phyloP scores from a whole-genome alignment of 2,113 vertebrate genomes.

The Tretioscincus oriximinensis region DNA sequence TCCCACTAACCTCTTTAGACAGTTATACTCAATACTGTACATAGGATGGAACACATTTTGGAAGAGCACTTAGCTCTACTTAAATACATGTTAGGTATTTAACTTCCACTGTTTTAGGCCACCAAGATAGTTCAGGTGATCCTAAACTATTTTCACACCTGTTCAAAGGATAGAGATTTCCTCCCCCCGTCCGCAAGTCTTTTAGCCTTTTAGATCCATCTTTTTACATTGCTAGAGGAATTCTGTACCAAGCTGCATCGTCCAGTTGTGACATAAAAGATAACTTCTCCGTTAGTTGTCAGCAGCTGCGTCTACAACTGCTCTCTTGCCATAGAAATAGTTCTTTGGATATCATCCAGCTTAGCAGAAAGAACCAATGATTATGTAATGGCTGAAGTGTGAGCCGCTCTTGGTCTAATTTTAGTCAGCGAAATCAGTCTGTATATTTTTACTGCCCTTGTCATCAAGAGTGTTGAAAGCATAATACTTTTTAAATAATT shows the following conservation, averaged over 20 bases:
- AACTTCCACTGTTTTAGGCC: neutral
- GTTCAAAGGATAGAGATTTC: neutral
- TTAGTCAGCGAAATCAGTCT: neutral
- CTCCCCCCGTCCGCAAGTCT: neutral
- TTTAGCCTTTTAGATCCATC: neutral
- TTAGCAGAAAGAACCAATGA: neutral
- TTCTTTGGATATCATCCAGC: neutral
- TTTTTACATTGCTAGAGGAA: neutral
- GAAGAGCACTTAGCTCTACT: neutral
- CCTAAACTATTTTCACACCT: neutral
- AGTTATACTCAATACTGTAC: neutral
- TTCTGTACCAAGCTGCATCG: neutral
- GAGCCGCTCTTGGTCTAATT: rapidly evolving
- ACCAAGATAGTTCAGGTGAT: neutral
- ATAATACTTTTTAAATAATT: neutral
- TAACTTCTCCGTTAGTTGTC: neutral
- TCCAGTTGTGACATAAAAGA: neutral
- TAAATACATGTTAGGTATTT: neutral
- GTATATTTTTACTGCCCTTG: slow-evolving; percentile 12
- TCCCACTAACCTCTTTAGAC: neutral
- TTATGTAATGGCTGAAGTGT: neutral
- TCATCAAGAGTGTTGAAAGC: neutral
- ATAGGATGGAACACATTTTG: neutral
- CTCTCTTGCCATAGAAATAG: slow-evolving; percentile 7
- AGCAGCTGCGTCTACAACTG: neutral